Base-by-base conservation (phyloP, 64 coral and sea anemone genomes). In the Porites lutea region DNA sequence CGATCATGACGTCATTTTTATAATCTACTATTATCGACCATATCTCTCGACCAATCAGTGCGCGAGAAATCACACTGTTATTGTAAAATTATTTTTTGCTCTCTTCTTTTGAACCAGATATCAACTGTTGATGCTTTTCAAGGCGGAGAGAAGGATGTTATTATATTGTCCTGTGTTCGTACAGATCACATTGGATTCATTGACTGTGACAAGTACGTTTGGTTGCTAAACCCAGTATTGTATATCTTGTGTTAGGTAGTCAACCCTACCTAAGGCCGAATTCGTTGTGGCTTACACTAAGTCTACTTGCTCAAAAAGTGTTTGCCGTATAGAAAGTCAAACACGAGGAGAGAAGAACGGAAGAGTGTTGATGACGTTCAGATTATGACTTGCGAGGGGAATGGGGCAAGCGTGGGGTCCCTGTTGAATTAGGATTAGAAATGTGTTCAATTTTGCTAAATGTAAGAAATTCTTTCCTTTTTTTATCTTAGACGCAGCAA, bases 121-220 rank as follows among this genome's bases (percentile, higher is more conserved):
- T 99, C 97, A 10, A 99, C 97, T 15, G 97, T 99, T 1, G 97
- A 99, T 52, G 97, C 97, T 21, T 99, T 99, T 72, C 97, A 99
- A 79, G 97, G 97, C 0, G 94, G 97, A 22, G 97, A 99, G 86
- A 99, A 99, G 18, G 97, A 99, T 53, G 68, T 99, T 13, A 94
- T 99, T 50, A 89, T 99, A 65, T 79, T 99, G 22, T 99, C 97
- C 1, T 96, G 97, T 65, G 97, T 99, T 19, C 87, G 97, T 45
- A 99, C 97, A 13, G 85, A 96, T 51, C 97, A 96, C 71, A 89
- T 99, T 48, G 94, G 94, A 15, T 99, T 99, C 54, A 99, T 99
- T 48, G 97, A 99, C 72, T 99, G 94, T 68, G 89, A 93, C 78
- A 99, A 94, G 97, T 99, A 84, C 46, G 43, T 47, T 37, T 58